Conservation (phyloP, 2,113 vertebrate genomes). For the Pomatorhinus ruficollis region DNA sequence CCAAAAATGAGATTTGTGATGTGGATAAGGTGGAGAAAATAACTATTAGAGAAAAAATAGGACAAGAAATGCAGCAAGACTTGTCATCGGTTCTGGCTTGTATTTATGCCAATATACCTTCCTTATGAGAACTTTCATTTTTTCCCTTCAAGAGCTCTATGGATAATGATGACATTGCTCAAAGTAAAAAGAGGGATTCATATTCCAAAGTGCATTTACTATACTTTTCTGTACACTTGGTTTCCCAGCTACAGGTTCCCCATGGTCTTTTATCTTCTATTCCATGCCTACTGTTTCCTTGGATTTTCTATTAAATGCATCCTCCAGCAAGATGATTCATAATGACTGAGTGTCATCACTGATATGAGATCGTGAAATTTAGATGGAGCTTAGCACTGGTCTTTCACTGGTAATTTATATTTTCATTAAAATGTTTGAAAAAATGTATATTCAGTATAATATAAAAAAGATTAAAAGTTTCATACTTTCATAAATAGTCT, state of each 20-base stretch:
- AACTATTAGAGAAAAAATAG: background rate
- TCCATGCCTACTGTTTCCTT: background rate
- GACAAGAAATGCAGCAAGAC: background rate
- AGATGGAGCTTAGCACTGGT: background rate
- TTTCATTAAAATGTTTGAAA: background rate
- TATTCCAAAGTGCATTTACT: background rate
- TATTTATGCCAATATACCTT: background rate
- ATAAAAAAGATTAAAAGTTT: background rate
- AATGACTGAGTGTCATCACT: background rate
- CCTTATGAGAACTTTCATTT: background rate
- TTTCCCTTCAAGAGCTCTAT: background rate
- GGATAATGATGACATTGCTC: background rate
- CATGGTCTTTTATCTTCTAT: background rate
- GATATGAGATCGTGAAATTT: background rate
- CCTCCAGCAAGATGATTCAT: background rate
- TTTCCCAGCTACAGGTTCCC: background rate
- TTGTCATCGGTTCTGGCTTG: background rate
- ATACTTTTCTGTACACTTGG: background rate
- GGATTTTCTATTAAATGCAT: background rate
- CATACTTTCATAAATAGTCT: background rate
- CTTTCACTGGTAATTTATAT: background rate
- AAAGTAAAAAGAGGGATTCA: background rate
- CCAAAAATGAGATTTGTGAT: background rate
- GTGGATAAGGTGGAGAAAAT: background rate
- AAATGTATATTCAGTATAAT: background rate